phyloP scores from a whole-genome alignment of 2,797 vertebrate species.

The Selene dorsalis region DNA sequence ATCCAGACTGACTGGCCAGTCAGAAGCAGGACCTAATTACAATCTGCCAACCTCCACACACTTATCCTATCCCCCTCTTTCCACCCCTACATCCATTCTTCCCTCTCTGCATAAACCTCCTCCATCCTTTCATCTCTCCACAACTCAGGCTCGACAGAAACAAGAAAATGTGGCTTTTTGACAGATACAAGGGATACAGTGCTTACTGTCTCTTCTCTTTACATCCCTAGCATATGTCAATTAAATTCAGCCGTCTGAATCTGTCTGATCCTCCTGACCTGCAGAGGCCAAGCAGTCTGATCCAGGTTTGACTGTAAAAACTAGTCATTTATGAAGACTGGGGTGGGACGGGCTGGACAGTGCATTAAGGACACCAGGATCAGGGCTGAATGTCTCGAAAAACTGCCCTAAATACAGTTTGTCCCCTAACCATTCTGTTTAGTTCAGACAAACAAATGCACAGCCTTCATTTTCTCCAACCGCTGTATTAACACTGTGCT shows the following conservation, averaged over 20 bases:
- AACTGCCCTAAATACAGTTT: slow-evolving; percentile 63
- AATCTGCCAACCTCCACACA: slow-evolving; percentile 23
- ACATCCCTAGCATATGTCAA: slow-evolving; percentile 62
- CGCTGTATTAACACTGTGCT: slow-evolving; percentile 44
- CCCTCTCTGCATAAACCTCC: slow-evolving; percentile 32
- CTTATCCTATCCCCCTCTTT: slow-evolving; percentile 10
- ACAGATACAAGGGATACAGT: slow-evolving; percentile 24
- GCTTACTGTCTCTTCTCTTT: slow-evolving; percentile 31
- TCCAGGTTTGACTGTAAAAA: slow-evolving; percentile 49
- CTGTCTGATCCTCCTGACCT: slow-evolving; percentile 67
- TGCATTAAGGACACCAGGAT: slow-evolving; percentile 60
- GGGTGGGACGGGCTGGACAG: slow-evolving; percentile 12
- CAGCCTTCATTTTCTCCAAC: slow-evolving; percentile 49
- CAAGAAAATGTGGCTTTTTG: slow-evolving; percentile 49
- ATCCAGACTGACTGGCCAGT: slow-evolving; percentile 52
- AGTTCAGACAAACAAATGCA: slow-evolving; percentile 45
- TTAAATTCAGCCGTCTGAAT: slow-evolving; percentile 66
- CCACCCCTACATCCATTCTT: slow-evolving; percentile 14
- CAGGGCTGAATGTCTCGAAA: slow-evolving; percentile 34
- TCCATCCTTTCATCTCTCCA: slow-evolving; percentile 35
- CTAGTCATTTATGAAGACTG: slow-evolving; percentile 41
- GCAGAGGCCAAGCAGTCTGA: slow-evolving; percentile 15
- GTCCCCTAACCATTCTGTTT: slow-evolving; percentile 32
- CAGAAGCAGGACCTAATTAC: slow-evolving; percentile 51
- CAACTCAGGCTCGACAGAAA: slow-evolving; percentile 47